Conservation (phyloP, 2,888 invertebrate species). For the Drosophila robusta region DNA sequence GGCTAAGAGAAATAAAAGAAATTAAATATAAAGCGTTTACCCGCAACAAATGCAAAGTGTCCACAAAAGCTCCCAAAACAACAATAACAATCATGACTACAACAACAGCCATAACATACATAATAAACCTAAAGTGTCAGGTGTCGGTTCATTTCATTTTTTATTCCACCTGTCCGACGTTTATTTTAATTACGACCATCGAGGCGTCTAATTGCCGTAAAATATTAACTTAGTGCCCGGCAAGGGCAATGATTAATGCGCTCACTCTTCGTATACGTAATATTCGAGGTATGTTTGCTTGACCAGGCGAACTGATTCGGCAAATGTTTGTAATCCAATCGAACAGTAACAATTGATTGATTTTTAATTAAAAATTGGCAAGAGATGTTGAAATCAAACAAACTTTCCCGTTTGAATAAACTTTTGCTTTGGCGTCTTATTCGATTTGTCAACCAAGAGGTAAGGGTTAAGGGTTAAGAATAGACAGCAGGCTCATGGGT, state of each 20-base stretch:
- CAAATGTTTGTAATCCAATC: conserved; percentile 13
- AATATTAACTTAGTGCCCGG: conserved; percentile 42
- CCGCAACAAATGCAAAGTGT: conserved; percentile 36
- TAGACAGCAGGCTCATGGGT: too few relatives aligned
- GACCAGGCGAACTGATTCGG: conserved; percentile 1
- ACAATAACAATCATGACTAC: conserved; percentile 39
- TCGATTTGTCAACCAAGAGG: not conserved
- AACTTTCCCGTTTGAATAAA: not conserved
- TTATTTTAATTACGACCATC: conserved; percentile 43
- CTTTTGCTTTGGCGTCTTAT: not conserved
- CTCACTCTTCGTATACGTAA: conserved; percentile 28
- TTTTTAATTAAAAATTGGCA: conserved; percentile 36
- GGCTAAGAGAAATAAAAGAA: conserved; percentile 21
- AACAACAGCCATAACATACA: conserved; percentile 10
- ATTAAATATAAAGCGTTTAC: conserved; percentile 38
- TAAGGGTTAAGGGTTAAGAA: too few relatives aligned
- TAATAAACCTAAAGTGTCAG: conserved; percentile 39
- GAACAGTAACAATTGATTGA: conserved; percentile 22
- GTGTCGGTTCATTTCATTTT: conserved; percentile 19
- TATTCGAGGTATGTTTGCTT: conserved; percentile 14
- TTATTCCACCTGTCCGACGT: conserved; percentile 12
- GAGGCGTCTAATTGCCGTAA: conserved; percentile 58
- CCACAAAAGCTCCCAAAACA: conserved; percentile 47
- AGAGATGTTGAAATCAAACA: not conserved
- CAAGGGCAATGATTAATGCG: conserved; percentile 40